Conservation (phyloP, 2,113 vertebrate species). For the Spheniscus mendiculus region DNA sequence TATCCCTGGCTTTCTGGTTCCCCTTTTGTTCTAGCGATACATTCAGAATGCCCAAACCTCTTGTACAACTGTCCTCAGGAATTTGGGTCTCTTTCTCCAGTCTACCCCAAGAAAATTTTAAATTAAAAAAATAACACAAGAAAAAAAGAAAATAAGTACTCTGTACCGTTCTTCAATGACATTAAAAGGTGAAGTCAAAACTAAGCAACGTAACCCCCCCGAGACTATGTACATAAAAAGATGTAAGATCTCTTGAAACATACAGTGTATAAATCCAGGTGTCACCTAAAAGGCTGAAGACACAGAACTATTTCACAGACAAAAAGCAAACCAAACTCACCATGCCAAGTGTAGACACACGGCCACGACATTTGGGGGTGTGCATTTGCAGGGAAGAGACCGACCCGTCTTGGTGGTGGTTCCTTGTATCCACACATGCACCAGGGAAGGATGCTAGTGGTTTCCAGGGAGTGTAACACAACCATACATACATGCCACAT, state of each 20-base stretch:
- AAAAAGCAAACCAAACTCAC: constrained; percentile 22
- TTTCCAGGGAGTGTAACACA: neutral
- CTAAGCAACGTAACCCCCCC: neutral
- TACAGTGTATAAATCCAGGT: constrained; percentile 40
- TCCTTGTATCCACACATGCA: rapidly evolving
- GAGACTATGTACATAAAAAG: constrained; percentile 29
- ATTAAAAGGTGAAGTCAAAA: neutral
- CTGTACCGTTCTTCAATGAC: neutral
- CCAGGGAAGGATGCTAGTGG: neutral
- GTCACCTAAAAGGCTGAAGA: constrained; percentile 23
- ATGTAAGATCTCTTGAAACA: constrained; percentile 12
- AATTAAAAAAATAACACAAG: neutral
- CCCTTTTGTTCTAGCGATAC: neutral
- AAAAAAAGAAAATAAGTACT: neutral
- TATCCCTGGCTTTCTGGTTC: neutral
- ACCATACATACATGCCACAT: rapidly evolving
- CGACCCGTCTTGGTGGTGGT: rapidly evolving
- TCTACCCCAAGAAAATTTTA: neutral
- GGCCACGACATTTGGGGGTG: neutral
- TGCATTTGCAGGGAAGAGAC: neutral
- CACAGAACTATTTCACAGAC: constrained; percentile 12
- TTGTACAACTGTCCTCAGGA: neutral
- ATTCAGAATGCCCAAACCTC: neutral
- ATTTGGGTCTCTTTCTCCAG: neutral
- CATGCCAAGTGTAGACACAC: neutral